A percentile compares a stretch with the other conserved stretches of the same genome.
phyloP scores from a whole-genome alignment of 35 echinoderm and acorn worm species.

The Strongylocentrotus purpuratus region DNA sequence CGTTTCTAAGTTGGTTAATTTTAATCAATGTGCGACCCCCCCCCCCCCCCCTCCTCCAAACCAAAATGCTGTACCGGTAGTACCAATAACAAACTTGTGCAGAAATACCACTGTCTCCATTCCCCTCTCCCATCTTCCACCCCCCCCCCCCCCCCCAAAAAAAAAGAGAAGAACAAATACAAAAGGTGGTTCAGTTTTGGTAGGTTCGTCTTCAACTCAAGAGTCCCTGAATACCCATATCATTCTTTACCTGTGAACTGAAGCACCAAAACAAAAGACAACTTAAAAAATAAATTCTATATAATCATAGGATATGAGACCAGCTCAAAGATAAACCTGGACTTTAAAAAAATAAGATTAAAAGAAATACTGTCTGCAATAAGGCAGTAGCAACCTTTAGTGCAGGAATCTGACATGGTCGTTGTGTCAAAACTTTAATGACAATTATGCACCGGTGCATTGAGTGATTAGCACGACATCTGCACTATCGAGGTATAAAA shows the following conservation, averaged over 20 bases:
- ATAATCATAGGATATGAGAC: not conserved
- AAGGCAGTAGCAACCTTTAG: not conserved
- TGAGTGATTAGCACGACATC: no score
- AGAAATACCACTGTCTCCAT: not conserved
- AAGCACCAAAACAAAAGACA: not conserved
- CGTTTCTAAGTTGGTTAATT: not conserved
- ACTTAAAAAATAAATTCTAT: not conserved
- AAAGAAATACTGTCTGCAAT: not conserved
- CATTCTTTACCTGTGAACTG: not conserved
- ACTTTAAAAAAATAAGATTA: not conserved
- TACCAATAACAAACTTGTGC: not conserved
- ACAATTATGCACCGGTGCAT: no score
- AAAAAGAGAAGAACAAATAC: not conserved
- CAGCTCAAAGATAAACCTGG: not conserved
- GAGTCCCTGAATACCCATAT: not conserved
- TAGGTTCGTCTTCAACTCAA: no score
- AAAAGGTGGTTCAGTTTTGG: not conserved
- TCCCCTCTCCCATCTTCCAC: not conserved
- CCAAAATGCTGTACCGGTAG: not conserved
- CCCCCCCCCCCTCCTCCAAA: no score
- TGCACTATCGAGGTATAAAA: no score
- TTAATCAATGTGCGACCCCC: no score
- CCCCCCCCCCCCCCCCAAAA: not conserved
- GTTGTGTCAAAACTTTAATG: no score
- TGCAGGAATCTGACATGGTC: no score